A percentile compares a stretch with the other conserved stretches of the same genome.
Conservation (phyloP, 2,888 invertebrate genomes). For the Rotaria sp. region DNA sequence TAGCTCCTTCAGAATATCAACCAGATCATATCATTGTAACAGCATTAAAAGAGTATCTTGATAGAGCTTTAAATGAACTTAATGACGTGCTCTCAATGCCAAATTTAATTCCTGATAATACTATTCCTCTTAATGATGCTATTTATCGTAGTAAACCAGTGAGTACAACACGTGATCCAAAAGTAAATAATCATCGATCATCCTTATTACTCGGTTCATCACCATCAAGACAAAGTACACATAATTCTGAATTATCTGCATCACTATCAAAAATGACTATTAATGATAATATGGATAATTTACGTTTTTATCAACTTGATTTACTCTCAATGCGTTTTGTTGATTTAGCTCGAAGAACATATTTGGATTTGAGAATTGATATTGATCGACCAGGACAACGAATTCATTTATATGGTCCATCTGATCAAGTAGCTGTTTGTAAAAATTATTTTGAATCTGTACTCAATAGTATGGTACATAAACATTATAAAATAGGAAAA, state of each 20-base stretch:
- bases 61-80: constrained; percentile 15
- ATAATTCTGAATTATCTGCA: not conserved
- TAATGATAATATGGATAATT: not conserved
- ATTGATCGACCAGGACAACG: not conserved
- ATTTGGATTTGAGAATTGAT: not conserved
- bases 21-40: not conserved
- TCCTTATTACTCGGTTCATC: not conserved
- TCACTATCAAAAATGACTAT: not conserved
- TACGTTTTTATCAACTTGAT: constrained; percentile 21
- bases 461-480: not conserved
- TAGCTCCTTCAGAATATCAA: not conserved
- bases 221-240: not conserved
- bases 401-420: not conserved
- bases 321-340: not conserved
- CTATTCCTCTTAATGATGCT: not conserved
- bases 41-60: constrained; percentile 22
- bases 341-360: not conserved
- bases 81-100: not conserved
- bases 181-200: constrained; percentile 10
- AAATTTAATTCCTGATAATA: not conserved
- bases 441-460: constrained; percentile 23
- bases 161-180: not conserved
- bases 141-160: constrained; percentile 8
- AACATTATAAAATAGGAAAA: not conserved
- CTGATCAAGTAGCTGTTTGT: constrained; percentile 8